phyloP scores from a whole-genome alignment of 2,888 invertebrate genomes.

The Cataglyphis rosenhaueri region DNA sequence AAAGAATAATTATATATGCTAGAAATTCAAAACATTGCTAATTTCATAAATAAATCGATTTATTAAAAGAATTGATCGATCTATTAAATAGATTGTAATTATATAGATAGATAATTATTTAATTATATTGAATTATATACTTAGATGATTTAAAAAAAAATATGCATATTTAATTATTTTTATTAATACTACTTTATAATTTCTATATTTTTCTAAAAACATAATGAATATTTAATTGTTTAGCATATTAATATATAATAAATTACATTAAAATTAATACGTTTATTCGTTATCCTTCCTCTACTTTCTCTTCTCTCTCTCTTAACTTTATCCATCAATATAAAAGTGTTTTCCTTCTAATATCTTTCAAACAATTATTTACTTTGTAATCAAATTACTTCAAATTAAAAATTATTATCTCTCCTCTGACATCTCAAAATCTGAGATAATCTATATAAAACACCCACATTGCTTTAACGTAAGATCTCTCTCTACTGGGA shows the following conservation, averaged over 20 bases:
- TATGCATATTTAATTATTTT: background rate
- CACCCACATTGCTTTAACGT: background rate
- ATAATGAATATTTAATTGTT: background rate
- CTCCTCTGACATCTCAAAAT: background rate
- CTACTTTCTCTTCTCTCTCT: background rate
- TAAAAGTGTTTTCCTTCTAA: background rate
- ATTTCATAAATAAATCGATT: background rate
- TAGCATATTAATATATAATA: background rate
- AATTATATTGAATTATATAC: background rate
- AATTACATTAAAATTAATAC: background rate
- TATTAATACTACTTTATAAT: background rate
- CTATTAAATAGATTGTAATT: background rate
- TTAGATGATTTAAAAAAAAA: background rate
- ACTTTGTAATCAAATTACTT: background rate
- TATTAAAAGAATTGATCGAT: background rate
- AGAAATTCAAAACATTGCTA: background rate
- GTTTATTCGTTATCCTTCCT: background rate
- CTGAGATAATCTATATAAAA: constrained; percentile 1
- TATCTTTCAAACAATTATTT: background rate
- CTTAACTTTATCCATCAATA: background rate
- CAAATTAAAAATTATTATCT: background rate
- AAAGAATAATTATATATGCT: background rate
- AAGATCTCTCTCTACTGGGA: constrained; percentile 1
- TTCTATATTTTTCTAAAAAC: background rate
- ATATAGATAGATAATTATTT: background rate